Base-by-base conservation (phyloP, 2,888 invertebrate genomes). In the Willowsia nigromaculata region DNA sequence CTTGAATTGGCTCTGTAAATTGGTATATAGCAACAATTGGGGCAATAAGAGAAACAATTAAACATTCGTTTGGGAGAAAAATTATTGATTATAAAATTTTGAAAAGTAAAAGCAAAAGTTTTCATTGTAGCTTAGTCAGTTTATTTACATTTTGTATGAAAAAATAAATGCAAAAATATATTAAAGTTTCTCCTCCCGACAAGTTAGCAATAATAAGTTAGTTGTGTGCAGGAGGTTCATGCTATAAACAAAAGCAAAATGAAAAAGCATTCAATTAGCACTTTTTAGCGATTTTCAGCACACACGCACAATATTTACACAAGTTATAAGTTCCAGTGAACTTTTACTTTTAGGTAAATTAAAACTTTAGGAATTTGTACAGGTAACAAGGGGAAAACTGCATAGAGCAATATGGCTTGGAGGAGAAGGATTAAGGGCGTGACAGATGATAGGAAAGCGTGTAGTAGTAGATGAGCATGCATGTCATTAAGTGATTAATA, bases 1-100 rank as follows among this genome's bases (percentile, higher is more conserved):
- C 68, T 89, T 91, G 50, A 91, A 88, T 88, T 92, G 91, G 86
- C 80, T 91, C 92, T 92, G 88, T 89, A 50, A 7, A 59, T 65
- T 43, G 30, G 22, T 1, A 71, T 43, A 13, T 22, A 71, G 4
- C 11, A 53, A 68, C n/a, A 6, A 81, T 33, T n/a, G 33, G 30
- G 37, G 22, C n/a, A 80, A 43, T 27, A 62, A 78, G 78, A 62
- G 13, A 50, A 25, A 40, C 43, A 68, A 27, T 40, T 25, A 43
- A 71, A 0, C 6, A 13, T 3, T 62, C 30, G 15, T 15, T 47
- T 47, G 6, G 27, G 40, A n/a, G 37, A 68, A 9, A 7, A 18
- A 40, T 40, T n/a, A n/a, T n/a, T n/a, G n/a, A n/a, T n/a, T n/a
- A 37, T 40, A 53, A 25, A 40, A 47, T 9, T 62, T 18, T 43